Conservation (phyloP, 2,888 invertebrate genomes). For the Diplolepis rosae region DNA sequence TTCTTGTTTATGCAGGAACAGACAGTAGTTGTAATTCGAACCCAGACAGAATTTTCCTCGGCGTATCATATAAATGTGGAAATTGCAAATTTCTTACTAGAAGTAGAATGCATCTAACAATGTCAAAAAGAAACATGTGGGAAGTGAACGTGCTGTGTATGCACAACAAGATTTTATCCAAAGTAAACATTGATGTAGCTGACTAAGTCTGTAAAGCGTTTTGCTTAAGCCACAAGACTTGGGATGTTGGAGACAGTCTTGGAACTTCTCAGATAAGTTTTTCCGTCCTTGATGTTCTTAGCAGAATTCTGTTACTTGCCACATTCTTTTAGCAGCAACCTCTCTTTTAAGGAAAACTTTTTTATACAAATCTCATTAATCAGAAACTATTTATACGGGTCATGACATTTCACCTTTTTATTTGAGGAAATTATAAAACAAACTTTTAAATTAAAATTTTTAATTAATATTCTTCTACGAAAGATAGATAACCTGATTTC, state of each 20-base stretch:
- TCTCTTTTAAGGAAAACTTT: too few species aligned
- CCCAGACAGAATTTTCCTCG: background rate
- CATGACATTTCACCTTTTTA: too few species aligned
- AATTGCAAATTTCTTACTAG: constrained; percentile 8
- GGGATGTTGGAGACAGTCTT: background rate
- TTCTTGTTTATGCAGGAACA: too few species aligned
- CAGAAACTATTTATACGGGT: too few species aligned
- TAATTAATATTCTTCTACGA: too few species aligned
- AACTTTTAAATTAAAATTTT: too few species aligned
- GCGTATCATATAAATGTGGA: constrained; percentile 14
- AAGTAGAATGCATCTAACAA: constrained; percentile 10
- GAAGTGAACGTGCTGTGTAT: constrained; percentile 29
- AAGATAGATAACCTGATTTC: too few species aligned
- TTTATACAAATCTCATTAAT: too few species aligned
- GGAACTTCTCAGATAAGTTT: constrained; percentile 13
- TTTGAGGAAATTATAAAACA: too few species aligned
- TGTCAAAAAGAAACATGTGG: constrained; percentile 27
- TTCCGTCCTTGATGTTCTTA: constrained; percentile 2
- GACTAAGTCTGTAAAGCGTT: constrained; percentile 28
- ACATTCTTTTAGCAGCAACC: background rate
- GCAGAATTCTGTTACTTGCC: background rate
- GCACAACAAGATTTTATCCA: constrained; percentile 23
- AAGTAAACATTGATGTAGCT: constrained; percentile 30
- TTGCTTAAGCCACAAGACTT: constrained; percentile 18
- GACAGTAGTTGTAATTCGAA: background rate